These are phyloP conservation scores for Halictus ligatus DNA, from an alignment of 2,888 invertebrate species.

Conservation along the genomic window DNA sequence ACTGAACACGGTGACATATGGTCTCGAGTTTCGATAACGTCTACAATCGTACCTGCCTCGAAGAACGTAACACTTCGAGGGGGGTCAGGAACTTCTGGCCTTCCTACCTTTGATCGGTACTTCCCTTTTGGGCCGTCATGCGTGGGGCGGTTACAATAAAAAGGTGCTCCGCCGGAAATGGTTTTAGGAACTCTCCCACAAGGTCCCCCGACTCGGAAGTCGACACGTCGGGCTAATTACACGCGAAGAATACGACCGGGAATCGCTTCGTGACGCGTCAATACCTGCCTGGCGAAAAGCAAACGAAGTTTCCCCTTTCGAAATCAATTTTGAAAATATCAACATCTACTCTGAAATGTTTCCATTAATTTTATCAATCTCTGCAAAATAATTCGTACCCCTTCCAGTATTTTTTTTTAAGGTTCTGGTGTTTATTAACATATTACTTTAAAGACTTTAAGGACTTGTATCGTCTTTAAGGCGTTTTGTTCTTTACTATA, in stretches of 20 bases:
- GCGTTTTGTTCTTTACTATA: no score
- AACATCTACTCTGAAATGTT: not conserved
- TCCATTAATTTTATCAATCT: not conserved
- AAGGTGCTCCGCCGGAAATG: constrained; percentile 80
- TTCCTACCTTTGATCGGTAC: constrained; percentile 70
- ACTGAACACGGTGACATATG: constrained; percentile 67
- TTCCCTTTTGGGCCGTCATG: constrained; percentile 77
- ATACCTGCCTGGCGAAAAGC: constrained; percentile 21
- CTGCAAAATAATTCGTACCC: not conserved
- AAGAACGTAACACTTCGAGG: constrained; percentile 76
- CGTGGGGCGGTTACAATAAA: constrained; percentile 77
- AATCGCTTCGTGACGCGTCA: constrained; percentile 17
- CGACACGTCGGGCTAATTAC: constrained; percentile 80
- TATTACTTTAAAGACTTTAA: no score
- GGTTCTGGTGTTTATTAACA: no score
- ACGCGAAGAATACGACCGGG: constrained; percentile 69
- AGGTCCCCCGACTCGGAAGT: constrained; percentile 77
- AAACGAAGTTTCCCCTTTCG: not conserved
- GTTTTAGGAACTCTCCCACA: constrained; percentile 76
- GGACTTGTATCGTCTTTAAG: no score
- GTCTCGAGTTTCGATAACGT: constrained; percentile 68
- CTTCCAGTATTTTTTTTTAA: not conserved
- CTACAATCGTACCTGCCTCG: constrained; percentile 70
- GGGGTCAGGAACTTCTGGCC: constrained; percentile 72
- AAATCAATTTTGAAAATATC: not conserved